These are phyloP conservation scores for Eupithecia subumbrata DNA, from an alignment of 2,888 invertebrate species.

Conservation along the genomic window DNA sequence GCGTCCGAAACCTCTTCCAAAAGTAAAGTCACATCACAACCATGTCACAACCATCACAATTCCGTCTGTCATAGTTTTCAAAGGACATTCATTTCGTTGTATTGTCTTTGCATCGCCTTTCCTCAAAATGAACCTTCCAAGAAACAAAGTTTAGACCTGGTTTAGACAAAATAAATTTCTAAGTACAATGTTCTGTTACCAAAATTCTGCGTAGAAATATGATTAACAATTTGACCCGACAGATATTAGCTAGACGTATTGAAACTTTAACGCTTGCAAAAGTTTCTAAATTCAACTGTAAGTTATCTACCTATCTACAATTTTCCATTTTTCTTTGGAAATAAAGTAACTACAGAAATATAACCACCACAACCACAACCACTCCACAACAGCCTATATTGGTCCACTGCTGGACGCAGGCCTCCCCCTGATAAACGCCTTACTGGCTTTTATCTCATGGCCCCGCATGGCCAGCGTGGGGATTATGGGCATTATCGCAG, in stretches of 20 bases:
- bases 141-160: constrained; percentile 21
- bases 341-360: no score
- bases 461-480: no score
- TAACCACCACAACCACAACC: no score
- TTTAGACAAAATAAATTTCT: constrained; percentile 32
- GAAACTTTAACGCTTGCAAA: constrained; percentile 45
- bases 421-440: no score
- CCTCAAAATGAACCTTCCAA: constrained; percentile 31
- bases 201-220: constrained; percentile 62
- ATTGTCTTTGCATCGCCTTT: neutral
- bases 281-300: neutral
- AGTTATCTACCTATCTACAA: constrained; percentile 17
- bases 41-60: neutral
- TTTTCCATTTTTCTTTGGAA: neutral
- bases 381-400: no score
- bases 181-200: constrained; percentile 44
- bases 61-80: neutral
- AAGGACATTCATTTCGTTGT: neutral
- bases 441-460: no score
- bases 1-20: no score
- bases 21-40: neutral
- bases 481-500: no score
- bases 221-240: constrained; percentile 64
- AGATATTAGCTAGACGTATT: constrained; percentile 50
- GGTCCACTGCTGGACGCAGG: no score